Evolutionary conservation across 2,113 vertebrate species (phyloP), one percentile per base, ranked within the genome.

Genomic region (Copsychus sechellarum): DNA sequence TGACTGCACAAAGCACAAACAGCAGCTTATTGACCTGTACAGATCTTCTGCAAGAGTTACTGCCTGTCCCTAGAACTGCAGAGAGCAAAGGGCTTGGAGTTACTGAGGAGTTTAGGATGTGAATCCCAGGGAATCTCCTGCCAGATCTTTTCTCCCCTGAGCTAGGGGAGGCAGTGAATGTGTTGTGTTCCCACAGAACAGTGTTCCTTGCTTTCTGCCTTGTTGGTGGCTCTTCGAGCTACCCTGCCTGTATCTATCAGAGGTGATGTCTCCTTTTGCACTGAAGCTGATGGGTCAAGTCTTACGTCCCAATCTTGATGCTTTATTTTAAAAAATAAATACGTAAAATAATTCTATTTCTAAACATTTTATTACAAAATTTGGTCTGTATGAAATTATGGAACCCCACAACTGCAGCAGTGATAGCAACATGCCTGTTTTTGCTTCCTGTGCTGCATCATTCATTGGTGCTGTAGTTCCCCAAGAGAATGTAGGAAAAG

Each of bases 121-220:
- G 67, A 73, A 36, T 71, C 53, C n/a, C 23, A 6, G 21, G 43
- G 58, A 69, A 65, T 33, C 50, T 84, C 40, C n/a, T 62, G 26
- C 26, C 77, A 42, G 17, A 38, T 23, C 14, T 24, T 69, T 47
- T 25, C 17, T 5, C 21, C 56, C 19, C n/a, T 0, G 1, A 23
- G 9, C 16, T 6, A 25, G 58, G 15, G 34, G 47, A 72, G 57
- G n/a, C 29, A 51, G 43, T 1, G 2, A 51, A 31, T 9, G 24
- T 0, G 0, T 17, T 17, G 22, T 29, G 42, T 15, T 74, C 29
- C 48, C 38, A 18, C 58, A 48, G 40, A 51, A 5, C 25, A 17
- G 1, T 8, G 3, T 36, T 31, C 12, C n/a, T 36, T 22, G 18
- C 21, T 57, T 86, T 62, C 28, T 45, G 22, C 56, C 11, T 22